Evolutionary conservation across 2,888 invertebrate species (phyloP).

Genomic region (Geophilus truncorum): DNA sequence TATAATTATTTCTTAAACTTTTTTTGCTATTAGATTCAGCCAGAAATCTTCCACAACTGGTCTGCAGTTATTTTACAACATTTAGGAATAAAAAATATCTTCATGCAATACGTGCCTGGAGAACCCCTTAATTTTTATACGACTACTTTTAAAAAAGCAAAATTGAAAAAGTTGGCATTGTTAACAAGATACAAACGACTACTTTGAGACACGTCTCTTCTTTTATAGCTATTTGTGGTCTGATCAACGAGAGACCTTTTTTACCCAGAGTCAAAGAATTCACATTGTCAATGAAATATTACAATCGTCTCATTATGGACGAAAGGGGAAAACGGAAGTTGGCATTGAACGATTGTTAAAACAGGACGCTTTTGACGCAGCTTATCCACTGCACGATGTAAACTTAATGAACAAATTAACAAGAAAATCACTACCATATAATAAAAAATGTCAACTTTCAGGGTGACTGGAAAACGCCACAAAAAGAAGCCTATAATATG

Average conservation of each 20-base stretch:
- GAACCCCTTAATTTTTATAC: neutral
- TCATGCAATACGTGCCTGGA: neutral
- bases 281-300: neutral
- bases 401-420: neutral
- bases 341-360: neutral
- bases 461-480: neutral
- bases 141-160: neutral
- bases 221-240: neutral
- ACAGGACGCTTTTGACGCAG: neutral
- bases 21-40: neutral
- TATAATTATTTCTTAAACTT: neutral
- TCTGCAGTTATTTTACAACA: neutral
- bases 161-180: neutral
- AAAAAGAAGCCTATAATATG: conserved; percentile 35
- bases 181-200: neutral
- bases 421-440: neutral
- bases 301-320: neutral
- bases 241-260: neutral
- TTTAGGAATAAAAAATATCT: neutral
- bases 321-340: neutral
- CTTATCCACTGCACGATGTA: neutral
- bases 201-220: neutral
- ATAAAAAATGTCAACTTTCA: neutral
- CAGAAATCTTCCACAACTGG: neutral
- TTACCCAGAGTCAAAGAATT: neutral